Evolutionary conservation across 2,888 invertebrate species (phyloP).

Genomic region (Ferrisia virgata): DNA sequence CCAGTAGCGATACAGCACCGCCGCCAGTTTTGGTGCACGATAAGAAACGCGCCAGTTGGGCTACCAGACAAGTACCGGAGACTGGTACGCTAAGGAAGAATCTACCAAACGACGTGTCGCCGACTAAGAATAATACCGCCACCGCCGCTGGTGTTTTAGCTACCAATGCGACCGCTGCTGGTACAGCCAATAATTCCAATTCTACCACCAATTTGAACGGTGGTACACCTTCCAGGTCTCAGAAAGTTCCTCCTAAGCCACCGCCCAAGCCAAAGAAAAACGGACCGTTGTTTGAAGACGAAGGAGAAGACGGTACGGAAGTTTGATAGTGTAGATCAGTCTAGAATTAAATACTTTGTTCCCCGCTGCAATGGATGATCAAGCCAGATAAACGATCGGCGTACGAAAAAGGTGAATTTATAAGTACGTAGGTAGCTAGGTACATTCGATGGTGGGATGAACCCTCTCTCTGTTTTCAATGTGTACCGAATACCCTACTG

Average conservation of each 20-base stretch:
- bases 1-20: background rate
- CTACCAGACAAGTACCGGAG: conserved; percentile 29
- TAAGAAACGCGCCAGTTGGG: conserved; percentile 39
- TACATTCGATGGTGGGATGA: background rate
- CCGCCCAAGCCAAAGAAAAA: conserved; percentile 75
- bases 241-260: conserved; percentile 76
- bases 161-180: conserved; percentile 38
- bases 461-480: background rate
- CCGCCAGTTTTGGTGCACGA: background rate
- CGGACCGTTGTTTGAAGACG: conserved; percentile 80
- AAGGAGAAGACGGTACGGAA: conserved; percentile 85
- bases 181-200: conserved; percentile 46
- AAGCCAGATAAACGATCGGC: background rate
- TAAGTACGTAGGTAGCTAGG: no score
- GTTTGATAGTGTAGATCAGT: conserved; percentile 60
- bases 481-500: no score
- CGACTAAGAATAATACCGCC: background rate
- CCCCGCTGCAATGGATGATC: no score
- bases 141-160: conserved; percentile 43
- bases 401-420: background rate
- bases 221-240: conserved; percentile 46
- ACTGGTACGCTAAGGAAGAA: conserved; percentile 30
- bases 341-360: no score
- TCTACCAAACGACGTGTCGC: conserved; percentile 10
- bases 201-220: conserved; percentile 43